phyloP scores from a whole-genome alignment of 1,140 invertebrate genomes.

The Acromyrmex echinatior region DNA sequence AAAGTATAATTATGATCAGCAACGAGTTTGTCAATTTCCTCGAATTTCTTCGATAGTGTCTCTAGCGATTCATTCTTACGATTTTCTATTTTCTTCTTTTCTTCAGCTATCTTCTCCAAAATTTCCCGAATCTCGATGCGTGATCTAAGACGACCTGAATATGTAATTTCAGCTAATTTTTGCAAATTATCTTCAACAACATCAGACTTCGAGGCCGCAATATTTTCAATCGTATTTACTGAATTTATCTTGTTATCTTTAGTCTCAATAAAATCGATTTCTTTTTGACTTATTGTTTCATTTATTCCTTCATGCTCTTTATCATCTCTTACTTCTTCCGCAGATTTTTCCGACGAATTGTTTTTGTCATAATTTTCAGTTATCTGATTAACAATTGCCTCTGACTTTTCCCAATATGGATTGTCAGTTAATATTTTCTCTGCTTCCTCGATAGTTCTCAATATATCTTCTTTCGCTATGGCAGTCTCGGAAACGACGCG shows the following conservation, averaged over 20 bases:
- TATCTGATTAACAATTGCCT: not conserved
- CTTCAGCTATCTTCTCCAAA: conserved; percentile 70
- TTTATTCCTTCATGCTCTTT: not conserved
- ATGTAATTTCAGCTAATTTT: conserved; percentile 60
- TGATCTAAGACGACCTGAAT: conserved; percentile 31
- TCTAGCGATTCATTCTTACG: conserved; percentile 75
- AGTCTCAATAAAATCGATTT: conserved; percentile 7
- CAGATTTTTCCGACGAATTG: not conserved
- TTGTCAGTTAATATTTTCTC: conserved; percentile 29
- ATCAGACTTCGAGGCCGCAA: not conserved
- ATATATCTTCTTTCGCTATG: conserved; percentile 44
- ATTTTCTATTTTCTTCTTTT: conserved; percentile 76
- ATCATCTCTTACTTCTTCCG: not conserved
- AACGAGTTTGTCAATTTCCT: conserved; percentile 63
- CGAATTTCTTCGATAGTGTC: conserved; percentile 71
- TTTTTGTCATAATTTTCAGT: not conserved
- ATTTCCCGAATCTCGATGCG: conserved; percentile 66
- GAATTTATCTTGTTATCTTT: not conserved
- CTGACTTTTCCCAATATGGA: conserved; percentile 1
- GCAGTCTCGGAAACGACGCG: conserved; percentile 9
- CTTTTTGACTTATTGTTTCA: not conserved
- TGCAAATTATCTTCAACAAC: conserved; percentile 45
- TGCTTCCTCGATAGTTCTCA: conserved; percentile 43
- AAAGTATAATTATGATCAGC: conserved; percentile 26
- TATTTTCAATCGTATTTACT: not conserved